Conservation (phyloP, 2,113 vertebrate genomes). For the Brachyhypopomus gauderio region DNA sequence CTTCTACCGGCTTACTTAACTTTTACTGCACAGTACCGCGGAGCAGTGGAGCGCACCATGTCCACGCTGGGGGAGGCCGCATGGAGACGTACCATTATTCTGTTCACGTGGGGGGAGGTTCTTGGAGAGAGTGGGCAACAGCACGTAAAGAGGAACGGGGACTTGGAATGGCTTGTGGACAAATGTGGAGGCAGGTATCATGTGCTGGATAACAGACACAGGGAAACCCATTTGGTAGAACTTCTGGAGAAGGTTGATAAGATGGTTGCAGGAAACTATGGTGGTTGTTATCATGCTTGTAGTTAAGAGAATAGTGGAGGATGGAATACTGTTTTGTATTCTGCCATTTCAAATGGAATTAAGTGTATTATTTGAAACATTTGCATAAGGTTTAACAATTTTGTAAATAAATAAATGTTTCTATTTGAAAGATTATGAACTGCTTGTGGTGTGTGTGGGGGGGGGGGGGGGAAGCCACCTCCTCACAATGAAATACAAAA, state of each 20-base stretch:
- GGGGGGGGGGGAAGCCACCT: too few species aligned
- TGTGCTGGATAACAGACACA: conserved; percentile 58
- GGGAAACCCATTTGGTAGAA: conserved; percentile 21
- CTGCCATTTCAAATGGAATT: not conserved
- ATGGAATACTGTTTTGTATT: not conserved
- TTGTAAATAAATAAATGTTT: not conserved
- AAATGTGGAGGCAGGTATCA: conserved; percentile 66
- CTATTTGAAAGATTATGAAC: too few species aligned
- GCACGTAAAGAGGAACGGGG: conserved; percentile 68
- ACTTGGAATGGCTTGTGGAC: conserved; percentile 63
- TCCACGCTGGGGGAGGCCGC: conserved; percentile 53
- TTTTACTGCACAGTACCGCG: conserved; percentile 66
- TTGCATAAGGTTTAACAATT: not conserved
- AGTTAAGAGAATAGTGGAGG: not conserved
- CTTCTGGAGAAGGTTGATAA: conserved; percentile 67
- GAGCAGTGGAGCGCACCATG: conserved; percentile 60
- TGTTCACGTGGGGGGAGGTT: conserved; percentile 72
- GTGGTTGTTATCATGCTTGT: conserved; percentile 22
- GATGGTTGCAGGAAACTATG: conserved; percentile 50
- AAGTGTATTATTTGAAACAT: not conserved
- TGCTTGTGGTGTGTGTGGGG: too few species aligned
- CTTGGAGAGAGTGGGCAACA: conserved; percentile 68
- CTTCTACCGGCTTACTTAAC: conserved; percentile 69
- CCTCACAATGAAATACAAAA: too few species aligned
- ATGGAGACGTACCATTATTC: conserved; percentile 65